Conservation (phyloP, 2,797 vertebrate species). For the Myiothlypis chrysogaster region DNA sequence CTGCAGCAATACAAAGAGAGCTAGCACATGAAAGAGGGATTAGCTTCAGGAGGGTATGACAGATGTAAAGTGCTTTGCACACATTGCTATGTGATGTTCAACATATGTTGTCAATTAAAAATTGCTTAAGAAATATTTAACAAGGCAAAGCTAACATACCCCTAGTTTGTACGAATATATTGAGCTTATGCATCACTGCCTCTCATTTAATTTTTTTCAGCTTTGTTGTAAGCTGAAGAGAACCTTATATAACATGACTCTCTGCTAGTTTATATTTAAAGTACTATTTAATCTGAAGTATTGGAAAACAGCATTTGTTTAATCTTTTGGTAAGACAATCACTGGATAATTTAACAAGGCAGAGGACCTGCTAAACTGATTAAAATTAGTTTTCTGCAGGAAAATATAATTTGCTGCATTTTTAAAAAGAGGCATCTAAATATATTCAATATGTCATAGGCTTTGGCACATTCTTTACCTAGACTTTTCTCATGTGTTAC, state of each 20-base stretch:
- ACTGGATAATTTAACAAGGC: neutral
- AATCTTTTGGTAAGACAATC: neutral
- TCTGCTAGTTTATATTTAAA: constrained; percentile 3
- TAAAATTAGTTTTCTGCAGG: neutral
- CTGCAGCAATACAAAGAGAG: constrained; percentile 52
- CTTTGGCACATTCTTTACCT: neutral
- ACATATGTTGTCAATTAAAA: constrained; percentile 77
- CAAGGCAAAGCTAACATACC: constrained; percentile 57
- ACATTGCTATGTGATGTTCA: constrained; percentile 69
- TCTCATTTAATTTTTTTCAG: constrained; percentile 42
- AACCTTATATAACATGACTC: neutral
- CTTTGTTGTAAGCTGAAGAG: neutral
- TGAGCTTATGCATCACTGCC: constrained; percentile 41
- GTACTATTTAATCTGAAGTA: neutral
- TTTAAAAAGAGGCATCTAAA: neutral
- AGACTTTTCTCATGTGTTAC: neutral
- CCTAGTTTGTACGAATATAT: constrained; percentile 58
- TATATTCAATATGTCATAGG: neutral
- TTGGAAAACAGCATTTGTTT: neutral
- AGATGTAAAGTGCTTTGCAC: constrained; percentile 67
- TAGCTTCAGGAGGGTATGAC: constrained; percentile 63
- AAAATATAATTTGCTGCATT: neutral
- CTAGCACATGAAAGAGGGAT: constrained; percentile 61
- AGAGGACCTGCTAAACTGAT: neutral
- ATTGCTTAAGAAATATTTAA: constrained; percentile 75